Base-by-base conservation (phyloP, 2,888 invertebrate species). In the Hypselothyrea guttata region DNA sequence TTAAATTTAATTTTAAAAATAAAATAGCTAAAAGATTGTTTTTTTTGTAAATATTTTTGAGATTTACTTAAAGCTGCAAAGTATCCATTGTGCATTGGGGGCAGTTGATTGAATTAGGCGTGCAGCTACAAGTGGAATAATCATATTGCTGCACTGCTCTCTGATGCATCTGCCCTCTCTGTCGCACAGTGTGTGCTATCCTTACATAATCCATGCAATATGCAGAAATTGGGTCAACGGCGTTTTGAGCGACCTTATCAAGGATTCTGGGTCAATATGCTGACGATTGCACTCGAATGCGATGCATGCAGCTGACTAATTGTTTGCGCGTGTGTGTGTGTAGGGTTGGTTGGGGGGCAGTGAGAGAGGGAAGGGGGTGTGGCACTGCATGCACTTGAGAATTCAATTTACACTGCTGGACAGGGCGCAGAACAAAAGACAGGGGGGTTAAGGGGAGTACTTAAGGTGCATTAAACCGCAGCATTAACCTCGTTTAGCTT, bases 401-500 rank as follows among this genome's bases (percentile, higher is more conserved):
- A 72, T 54, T 59, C 30, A 59, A 65, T 65, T 53, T 53, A 44
- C 51, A 46, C 40, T 42, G 31, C 16, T 47, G 59, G 54, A 54
- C 55, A 11, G 12, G 13, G 34, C 34, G 45, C 37, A 47, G 40
- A 37, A 44, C 56, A 57, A 57, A 34, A 13, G 28, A 42, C 13
- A 22, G 16, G 35, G 9, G 42, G 13, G 2, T 45, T 75, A 62
- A 42, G 31, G 33, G 15, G 22, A 9, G 41, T 42, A 49, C 49
- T 60, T 48, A 47, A 60, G 52, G 78, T 83, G 77, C 84, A 84
- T 84, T 84, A 81, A 81, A 82, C 75, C 79, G 63, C 88, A 84
- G 87, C 87, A 88, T 84, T 88, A 86, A 86, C 88, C 87, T 68
- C 82, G 63, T 74, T 81, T 62, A 44, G 11, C 7, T 42, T 48